phyloP scores from a whole-genome alignment of 2,113 vertebrate genomes.

The Oncorhynchus nerka region DNA sequence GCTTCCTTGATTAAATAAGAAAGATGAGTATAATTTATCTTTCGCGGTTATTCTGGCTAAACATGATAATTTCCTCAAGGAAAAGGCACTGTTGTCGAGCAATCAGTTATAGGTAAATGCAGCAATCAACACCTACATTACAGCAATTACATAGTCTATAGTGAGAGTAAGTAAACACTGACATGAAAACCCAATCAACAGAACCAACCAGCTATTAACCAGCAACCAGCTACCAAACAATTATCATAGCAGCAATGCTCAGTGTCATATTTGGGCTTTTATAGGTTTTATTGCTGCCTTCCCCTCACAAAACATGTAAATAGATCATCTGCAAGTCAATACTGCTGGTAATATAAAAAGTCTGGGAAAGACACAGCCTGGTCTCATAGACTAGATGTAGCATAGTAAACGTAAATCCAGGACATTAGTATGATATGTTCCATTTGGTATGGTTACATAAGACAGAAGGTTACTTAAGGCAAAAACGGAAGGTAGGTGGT shows the following conservation, averaged over 20 bases:
- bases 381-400: too few relatives aligned
- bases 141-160: not conserved
- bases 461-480: too few relatives aligned
- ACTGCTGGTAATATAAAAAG: not conserved
- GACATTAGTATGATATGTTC: too few relatives aligned
- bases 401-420: too few relatives aligned
- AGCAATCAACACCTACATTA: slow-evolving; percentile 36
- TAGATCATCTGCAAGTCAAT: not conserved
- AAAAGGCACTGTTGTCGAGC: not conserved
- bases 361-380: not conserved
- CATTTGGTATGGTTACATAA: too few relatives aligned
- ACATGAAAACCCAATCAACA: not conserved
- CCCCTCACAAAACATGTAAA: not conserved
- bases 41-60: not conserved
- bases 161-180: slow-evolving; percentile 23
- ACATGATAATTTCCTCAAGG: slow-evolving; percentile 3
- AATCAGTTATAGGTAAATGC: not conserved
- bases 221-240: not conserved
- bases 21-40: not conserved
- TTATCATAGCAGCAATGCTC: not conserved
- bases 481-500: not conserved
- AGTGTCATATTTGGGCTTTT: not conserved
- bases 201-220: not conserved
- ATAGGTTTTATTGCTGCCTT: not conserved
- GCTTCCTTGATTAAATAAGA: too few relatives aligned